Evolutionary conservation across 2,888 invertebrate species (phyloP), one percentile per base, ranked within the genome.

Genomic region (Caenorhabditis sp.): DNA sequence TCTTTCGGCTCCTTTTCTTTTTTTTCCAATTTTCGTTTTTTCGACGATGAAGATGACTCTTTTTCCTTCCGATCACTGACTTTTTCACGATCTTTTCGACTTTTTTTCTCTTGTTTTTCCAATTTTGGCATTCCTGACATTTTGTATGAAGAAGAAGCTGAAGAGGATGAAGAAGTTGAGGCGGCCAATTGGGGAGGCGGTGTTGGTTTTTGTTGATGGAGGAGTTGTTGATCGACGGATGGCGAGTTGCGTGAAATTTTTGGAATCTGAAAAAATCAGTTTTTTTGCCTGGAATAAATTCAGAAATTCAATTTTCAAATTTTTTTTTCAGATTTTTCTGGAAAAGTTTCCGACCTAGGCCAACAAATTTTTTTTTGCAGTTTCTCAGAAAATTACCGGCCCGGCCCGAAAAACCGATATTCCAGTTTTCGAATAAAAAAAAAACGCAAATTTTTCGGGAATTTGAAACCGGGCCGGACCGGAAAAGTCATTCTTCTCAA

Each of bases 1-100:
- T 75, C 75, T 55, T 59, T 57, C 21, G 27, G 27, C 19, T 74
- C 74, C 23, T 74, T 74, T 21, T 69, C 66, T 23, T 62, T 65
- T 49, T 58, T 63, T 0, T 63, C 66, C 1, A 55, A 27, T 23
- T 69, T 73, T 26, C 66, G n/a, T 26, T 68, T 73, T 36, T 72
- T 67, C 43, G 62, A 62, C 10, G 61, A 49, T 1, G 61, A 14
- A 1, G 66, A 66, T 17, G 50, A 50, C 17, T 50, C 50, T 4
- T 43, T 17, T 26, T 51, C 51, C 51, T 51, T 51, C 66, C 0
- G 58, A 23, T 21, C 66, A 36, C 3, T 66, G 62, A 12, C 70
- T 49, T 21, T 70, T 62, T 50, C 70, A 23, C 31, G 49, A 58
- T 26, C 67, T 53, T 51, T 58, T 36, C 43, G 49, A 43, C 27